Evolutionary conservation across 2,888 invertebrate genomes (phyloP), one percentile per base, ranked within the genome.

Genomic region (Leptinotarsa peninsularis): DNA sequence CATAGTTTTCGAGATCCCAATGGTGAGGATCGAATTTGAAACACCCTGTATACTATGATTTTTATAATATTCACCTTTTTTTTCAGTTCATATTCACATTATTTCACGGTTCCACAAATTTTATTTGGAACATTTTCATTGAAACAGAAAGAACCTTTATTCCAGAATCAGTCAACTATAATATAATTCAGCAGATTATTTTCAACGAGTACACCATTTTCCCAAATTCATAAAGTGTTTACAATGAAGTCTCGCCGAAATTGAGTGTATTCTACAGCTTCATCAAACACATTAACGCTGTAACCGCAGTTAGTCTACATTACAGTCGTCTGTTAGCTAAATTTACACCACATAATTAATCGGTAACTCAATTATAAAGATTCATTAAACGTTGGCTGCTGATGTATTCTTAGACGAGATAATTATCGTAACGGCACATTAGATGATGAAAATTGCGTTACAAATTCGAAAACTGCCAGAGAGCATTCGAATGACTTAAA

Each of bases 271-370:
- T 75, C 74, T 79, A 78, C 78, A 73, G 80, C 78, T 81, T 81
- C 81, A 81, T 82, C 81, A 80, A 80, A 77, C 78, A 77, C 81
- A 81, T 81, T 81, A 82, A 80, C 80, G 76, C 78, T 73, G 68
- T 66, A 78, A 78, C 81, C 81, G 72, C 81, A 78, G 69, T 75
- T 75, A 74, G 79, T 79, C 77, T 79, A 79, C 78, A 80, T 81
- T 79, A 75, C 77, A 78, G 75, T 74, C 76, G 79, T 80, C 80
- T 80, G 81, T 82, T 81, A 78, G 78, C 78, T 78, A 77, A 82
- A 81, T 81, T 81, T 78, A 76, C 78, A 77, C 77, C 79, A 71
- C 79, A 79, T 81, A 80, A 82, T 82, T 82, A 80, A 81, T 81
- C 78, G 79, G 78, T 73, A 81, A 81, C 79, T 81, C 80, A 80